Percentiles rank a stretch among this genome's conserved stretches.
Evolutionary conservation across 2,797 vertebrate species (phyloP).

Genomic region (Onychomys torridus): DNA sequence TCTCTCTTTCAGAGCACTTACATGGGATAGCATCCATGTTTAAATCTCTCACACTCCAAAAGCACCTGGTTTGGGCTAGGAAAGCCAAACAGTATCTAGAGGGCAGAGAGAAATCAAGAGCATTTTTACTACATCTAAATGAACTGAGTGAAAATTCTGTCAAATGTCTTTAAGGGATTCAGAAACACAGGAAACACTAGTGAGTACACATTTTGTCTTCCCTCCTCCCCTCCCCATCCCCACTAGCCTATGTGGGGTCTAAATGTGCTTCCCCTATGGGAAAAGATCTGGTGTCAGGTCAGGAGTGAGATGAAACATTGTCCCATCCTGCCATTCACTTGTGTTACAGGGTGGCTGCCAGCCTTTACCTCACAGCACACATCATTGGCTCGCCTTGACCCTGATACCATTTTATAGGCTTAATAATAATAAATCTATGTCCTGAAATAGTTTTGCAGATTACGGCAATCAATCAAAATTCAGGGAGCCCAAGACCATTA

Average conservation of each 20-base stretch:
- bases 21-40: not conserved
- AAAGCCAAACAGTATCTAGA: not conserved
- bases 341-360: conserved; percentile 87
- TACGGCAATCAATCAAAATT: conserved; percentile 91
- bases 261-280: not conserved
- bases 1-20: not conserved
- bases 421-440: conserved; percentile 91
- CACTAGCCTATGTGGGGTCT: not conserved
- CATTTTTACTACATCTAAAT: conserved; percentile 31
- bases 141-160: conserved; percentile 47
- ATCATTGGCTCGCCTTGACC: conserved; percentile 88
- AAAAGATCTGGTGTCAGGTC: conserved; percentile 26
- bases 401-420: conserved; percentile 89
- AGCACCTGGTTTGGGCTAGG: not conserved
- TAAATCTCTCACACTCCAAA: not conserved
- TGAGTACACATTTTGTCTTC: not conserved
- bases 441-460: conserved; percentile 90
- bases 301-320: conserved; percentile 72
- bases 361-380: conserved; percentile 86
- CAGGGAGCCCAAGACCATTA: conserved; percentile 89
- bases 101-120: not conserved
- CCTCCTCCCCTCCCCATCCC: not conserved
- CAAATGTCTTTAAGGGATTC: conserved; percentile 56
- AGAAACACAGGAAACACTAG: conserved; percentile 60
- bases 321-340: conserved; percentile 80